Evolutionary conservation across 2,888 invertebrate species (phyloP).

Genomic region (Quadroppia sp.): DNA sequence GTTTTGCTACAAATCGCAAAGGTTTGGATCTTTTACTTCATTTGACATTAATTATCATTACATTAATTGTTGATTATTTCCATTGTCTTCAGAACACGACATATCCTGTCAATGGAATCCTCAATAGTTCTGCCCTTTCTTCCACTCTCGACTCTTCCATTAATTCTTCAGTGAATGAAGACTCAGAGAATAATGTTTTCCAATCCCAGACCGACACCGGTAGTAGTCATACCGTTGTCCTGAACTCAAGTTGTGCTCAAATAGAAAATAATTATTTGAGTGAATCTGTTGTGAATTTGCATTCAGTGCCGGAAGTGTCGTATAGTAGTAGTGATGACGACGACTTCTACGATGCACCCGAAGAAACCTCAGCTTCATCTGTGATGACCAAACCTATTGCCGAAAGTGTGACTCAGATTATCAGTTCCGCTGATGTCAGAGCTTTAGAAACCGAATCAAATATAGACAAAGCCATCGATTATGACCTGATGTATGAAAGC

Average conservation of each 20-base stretch:
- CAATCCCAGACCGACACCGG: background rate
- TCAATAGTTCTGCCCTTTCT: background rate
- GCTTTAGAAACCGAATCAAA: background rate
- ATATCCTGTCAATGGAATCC: constrained; percentile 79
- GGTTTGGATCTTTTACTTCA: constrained; percentile 56
- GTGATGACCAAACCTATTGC: constrained; percentile 20
- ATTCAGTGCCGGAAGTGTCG: constrained; percentile 77
- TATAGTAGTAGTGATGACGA: constrained; percentile 98
- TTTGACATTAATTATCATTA: too few species aligned
- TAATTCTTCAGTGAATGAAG: background rate
- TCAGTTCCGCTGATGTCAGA: background rate
- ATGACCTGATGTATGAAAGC: constrained; percentile 44
- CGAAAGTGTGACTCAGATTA: background rate
- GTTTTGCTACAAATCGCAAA: constrained; percentile 96
- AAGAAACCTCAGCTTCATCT: constrained; percentile 51
- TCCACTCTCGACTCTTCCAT: background rate
- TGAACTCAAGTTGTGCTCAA: background rate
- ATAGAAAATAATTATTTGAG: background rate
- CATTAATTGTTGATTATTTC: too few species aligned
- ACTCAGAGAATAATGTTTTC: background rate
- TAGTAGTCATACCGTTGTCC: background rate
- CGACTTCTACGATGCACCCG: constrained; percentile 72
- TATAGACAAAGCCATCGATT: constrained; percentile 35
- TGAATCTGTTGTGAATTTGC: constrained; percentile 44
- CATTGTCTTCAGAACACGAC: constrained; percentile 72